Percentiles rank a stretch among this genome's conserved stretches.
phyloP scores from a whole-genome alignment of 2,113 vertebrate genomes.

The Puntigrus tetrazona region DNA sequence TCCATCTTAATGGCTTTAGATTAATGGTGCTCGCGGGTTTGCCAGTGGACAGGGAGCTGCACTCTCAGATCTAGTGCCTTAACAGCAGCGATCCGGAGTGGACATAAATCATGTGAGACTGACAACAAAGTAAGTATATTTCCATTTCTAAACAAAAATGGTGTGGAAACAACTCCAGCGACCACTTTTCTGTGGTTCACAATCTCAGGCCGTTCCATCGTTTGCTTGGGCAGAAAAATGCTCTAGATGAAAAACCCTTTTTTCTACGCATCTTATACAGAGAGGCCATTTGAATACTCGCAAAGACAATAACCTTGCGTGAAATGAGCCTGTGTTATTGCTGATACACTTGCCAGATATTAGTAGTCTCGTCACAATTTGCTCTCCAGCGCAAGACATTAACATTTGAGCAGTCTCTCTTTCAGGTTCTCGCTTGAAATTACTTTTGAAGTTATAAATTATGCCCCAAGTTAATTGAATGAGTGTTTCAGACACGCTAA shows the following conservation, averaged over 20 bases:
- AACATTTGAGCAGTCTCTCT: slow-evolving; percentile 19
- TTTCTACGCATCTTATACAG: neutral
- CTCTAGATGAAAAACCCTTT: neutral
- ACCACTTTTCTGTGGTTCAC: neutral
- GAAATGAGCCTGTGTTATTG: neutral
- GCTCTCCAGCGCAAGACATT: slow-evolving; percentile 27
- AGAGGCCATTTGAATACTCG: neutral
- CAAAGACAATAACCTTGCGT: neutral
- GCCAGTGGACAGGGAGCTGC: slow-evolving; percentile 45
- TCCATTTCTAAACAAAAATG: slow-evolving; percentile 63
- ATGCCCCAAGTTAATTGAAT: slow-evolving; percentile 41
- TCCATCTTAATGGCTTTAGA: slow-evolving; percentile 47
- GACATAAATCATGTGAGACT: slow-evolving; percentile 65
- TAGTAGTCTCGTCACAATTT: slow-evolving; percentile 4
- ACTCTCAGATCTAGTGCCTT: slow-evolving; percentile 52
- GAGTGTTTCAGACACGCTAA: slow-evolving; percentile 19
- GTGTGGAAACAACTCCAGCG: slow-evolving; percentile 38
- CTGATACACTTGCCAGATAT: neutral
- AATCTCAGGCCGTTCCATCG: neutral
- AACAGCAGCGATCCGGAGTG: slow-evolving; percentile 55
- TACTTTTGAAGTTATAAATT: slow-evolving; percentile 33
- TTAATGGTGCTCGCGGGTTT: slow-evolving; percentile 44
- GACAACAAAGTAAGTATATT: slow-evolving; percentile 54
- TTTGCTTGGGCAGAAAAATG: neutral
- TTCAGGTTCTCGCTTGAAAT: slow-evolving; percentile 13